Percentiles rank a stretch among this genome's conserved stretches.
phyloP scores from a whole-genome alignment of 2,113 vertebrate species.

The Pyxicephalus adspersus region DNA sequence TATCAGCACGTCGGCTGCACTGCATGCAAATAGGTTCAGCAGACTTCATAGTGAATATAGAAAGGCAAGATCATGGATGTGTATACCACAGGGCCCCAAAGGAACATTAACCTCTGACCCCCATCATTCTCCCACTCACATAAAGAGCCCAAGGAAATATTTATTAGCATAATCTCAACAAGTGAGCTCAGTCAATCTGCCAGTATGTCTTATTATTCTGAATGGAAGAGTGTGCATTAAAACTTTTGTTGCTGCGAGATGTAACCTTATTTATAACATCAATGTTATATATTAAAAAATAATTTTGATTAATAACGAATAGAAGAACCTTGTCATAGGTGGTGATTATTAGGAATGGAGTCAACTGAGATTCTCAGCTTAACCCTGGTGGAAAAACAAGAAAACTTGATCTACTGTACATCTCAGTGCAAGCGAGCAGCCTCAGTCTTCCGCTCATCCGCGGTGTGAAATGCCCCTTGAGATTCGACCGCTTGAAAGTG shows the following conservation, averaged over 20 bases:
- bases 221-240: conserved; percentile 11
- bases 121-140: not conserved
- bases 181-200: conserved; percentile 5
- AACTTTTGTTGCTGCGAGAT: not conserved
- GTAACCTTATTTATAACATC: not conserved
- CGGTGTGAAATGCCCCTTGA: too few species aligned
- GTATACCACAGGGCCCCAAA: conserved; percentile 4
- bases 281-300: not conserved
- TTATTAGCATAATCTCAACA: conserved; percentile 54
- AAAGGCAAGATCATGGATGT: conserved; percentile 36
- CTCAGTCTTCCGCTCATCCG: too few species aligned
- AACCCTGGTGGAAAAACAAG: too few species aligned
- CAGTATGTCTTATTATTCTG: conserved; percentile 14
- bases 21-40: not conserved
- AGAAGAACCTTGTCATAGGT: too few species aligned
- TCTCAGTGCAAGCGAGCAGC: too few species aligned
- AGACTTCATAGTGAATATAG: conserved; percentile 24
- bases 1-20: rapidly evolving
- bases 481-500: too few species aligned
- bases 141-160: conserved; percentile 29
- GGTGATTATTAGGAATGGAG: too few species aligned
- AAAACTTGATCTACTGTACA: too few species aligned
- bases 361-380: too few species aligned
- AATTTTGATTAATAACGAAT: not conserved
- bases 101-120: not conserved